These are phyloP conservation scores for Nipponia nippon DNA, from an alignment of 2,113 vertebrate species.

Conservation along the genomic window DNA sequence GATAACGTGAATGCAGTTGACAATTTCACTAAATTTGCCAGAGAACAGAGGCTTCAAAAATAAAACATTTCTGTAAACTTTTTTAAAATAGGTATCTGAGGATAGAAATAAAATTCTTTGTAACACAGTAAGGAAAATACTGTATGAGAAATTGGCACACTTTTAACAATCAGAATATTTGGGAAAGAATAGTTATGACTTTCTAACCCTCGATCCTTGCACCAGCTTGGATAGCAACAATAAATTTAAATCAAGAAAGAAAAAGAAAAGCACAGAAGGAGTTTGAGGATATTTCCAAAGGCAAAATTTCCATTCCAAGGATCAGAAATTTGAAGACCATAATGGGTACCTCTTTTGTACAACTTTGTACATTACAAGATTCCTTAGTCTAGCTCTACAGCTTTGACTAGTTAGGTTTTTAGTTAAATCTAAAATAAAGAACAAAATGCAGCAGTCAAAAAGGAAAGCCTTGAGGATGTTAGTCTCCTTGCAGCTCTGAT, in stretches of 20 bases:
- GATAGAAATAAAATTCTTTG: neutral
- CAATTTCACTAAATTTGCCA: neutral
- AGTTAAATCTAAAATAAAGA: neutral
- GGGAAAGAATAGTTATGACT: neutral
- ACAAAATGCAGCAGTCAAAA: neutral
- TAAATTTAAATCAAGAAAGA: neutral
- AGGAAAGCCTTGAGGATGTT: neutral
- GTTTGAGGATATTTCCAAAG: neutral
- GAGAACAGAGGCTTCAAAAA: neutral
- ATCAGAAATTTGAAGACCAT: neutral
- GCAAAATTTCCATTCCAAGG: neutral
- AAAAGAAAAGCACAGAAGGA: neutral
- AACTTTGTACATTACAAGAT: neutral
- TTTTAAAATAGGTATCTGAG: neutral
- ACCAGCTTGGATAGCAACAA: neutral
- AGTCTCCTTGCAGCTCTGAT: neutral
- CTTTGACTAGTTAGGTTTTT: neutral
- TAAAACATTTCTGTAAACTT: neutral
- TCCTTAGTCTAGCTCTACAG: neutral
- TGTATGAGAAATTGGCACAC: neutral
- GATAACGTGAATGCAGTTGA: neutral
- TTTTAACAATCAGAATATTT: neutral
- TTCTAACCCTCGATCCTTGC: neutral
- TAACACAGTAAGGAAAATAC: neutral
- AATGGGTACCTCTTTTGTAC: neutral